Percentiles rank a stretch among this genome's conserved stretches.
These are phyloP conservation scores for Boulengeromyrus knoepffleri DNA, from an alignment of 2,113 vertebrate species.

Conservation along the genomic window DNA sequence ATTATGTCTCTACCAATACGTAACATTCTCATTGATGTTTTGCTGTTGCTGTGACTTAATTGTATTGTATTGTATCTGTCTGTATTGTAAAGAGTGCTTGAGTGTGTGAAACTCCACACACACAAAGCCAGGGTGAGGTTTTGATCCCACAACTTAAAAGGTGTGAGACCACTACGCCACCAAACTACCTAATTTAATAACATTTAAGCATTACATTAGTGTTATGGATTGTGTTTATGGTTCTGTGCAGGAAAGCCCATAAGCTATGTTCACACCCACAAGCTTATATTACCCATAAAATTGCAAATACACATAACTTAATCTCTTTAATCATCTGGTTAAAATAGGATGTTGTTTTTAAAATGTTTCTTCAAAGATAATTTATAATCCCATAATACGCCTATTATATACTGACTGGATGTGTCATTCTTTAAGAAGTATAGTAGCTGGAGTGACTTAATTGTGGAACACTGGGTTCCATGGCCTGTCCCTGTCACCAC, in stretches of 20 bases:
- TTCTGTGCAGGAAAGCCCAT: background rate
- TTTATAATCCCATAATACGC: background rate
- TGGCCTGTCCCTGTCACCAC: background rate
- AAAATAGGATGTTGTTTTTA: background rate
- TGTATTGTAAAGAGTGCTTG: too few relatives aligned
- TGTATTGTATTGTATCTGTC: too few relatives aligned
- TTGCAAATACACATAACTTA: background rate
- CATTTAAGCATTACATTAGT: background rate
- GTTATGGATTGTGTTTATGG: background rate
- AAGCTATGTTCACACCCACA: background rate
- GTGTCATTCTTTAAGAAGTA: background rate
- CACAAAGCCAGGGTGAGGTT: background rate
- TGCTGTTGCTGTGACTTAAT: too few relatives aligned
- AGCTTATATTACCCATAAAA: background rate
- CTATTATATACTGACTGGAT: background rate
- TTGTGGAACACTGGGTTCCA: background rate
- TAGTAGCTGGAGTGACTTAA: background rate
- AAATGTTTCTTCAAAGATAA: background rate
- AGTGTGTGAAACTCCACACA: background rate
- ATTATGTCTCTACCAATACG: too few relatives aligned
- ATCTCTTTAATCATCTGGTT: background rate
- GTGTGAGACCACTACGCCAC: background rate
- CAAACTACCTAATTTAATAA: background rate
- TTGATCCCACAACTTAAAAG: background rate
- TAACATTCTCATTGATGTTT: too few relatives aligned